Percentiles rank a stretch among this genome's conserved stretches.
Evolutionary conservation across 37 sponge, comb jelly and placozoan species (phyloP).

Genomic region (Aplysina aerophoba): DNA sequence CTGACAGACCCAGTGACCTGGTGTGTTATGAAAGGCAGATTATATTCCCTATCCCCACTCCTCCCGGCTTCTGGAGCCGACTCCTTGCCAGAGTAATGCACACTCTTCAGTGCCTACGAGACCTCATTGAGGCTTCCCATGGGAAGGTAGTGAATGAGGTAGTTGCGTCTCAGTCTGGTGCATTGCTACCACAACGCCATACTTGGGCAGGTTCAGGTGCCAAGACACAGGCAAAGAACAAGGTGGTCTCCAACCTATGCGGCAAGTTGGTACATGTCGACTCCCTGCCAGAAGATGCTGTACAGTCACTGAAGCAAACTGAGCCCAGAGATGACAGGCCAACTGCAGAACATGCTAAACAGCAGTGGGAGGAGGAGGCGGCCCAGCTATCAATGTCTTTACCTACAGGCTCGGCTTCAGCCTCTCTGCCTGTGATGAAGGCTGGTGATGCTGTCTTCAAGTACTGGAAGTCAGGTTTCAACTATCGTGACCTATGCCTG

Average conservation of each 20-base stretch:
- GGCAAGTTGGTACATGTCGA: no score
- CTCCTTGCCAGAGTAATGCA: slow-evolving; percentile 68
- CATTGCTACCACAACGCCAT: no score
- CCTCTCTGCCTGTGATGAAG: background rate
- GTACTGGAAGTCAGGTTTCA: slow-evolving; percentile 71
- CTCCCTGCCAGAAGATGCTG: background rate
- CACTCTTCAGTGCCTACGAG: background rate
- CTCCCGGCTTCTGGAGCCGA: slow-evolving; percentile 79
- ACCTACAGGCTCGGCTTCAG: background rate
- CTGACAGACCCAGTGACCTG: slow-evolving; percentile 15
- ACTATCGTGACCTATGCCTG: slow-evolving; percentile 45
- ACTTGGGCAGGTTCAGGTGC: no score
- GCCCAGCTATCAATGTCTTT: background rate
- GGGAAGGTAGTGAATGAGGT: no score
- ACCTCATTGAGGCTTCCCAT: background rate
- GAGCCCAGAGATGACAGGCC: no score
- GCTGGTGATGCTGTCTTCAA: slow-evolving; percentile 29
- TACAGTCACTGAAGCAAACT: no score
- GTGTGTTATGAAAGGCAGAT: slow-evolving; percentile 43
- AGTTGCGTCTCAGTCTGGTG: no score
- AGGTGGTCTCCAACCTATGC: no score
- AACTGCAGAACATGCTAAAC: no score
- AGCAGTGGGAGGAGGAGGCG: no score
- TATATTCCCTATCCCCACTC: slow-evolving; percentile 37
- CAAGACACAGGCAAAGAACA: no score